A percentile compares a stretch with the other conserved stretches of the same genome.
Evolutionary conservation across 2,113 vertebrate species (phyloP).

Genomic region (Delphinapterus leucas): DNA sequence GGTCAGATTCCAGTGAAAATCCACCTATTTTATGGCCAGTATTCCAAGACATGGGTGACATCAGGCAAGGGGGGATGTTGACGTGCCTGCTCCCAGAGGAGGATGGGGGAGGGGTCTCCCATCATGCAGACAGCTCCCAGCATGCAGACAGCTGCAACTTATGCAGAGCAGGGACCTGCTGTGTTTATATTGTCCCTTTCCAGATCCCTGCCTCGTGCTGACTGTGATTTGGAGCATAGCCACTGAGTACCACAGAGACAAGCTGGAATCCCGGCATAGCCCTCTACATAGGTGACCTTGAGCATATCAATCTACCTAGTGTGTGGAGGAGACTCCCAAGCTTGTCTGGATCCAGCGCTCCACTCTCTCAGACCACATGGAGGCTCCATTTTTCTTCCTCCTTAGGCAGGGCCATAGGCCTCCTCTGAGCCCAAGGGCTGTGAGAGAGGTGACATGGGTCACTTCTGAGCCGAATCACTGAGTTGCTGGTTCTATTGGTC

Average conservation of each 20-base stretch:
- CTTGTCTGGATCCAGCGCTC: not conserved
- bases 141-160: accelerated
- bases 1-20: not conserved
- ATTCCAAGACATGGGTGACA: not conserved
- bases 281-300: not conserved
- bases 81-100: accelerated
- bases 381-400: not conserved
- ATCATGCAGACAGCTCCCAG: accelerated
- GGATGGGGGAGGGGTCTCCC: not conserved
- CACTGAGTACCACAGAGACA: not conserved
- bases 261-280: accelerated
- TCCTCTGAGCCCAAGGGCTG: not conserved
- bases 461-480: not conserved
- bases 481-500: not conserved
- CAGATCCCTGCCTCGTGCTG: no score
- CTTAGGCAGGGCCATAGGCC: not conserved
- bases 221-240: not conserved
- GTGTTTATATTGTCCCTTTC: not conserved
- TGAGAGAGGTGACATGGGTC: no score
- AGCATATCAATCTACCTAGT: accelerated
- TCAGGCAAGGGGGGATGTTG: not conserved
- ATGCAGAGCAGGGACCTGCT: accelerated
- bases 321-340: not conserved
- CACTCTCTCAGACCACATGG: not conserved
- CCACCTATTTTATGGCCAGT: not conserved